A percentile compares a stretch with the other conserved stretches of the same genome.
These are phyloP conservation scores for Siphamia tubifer DNA, from an alignment of 2,113 vertebrate species.

Conservation along the genomic window DNA sequence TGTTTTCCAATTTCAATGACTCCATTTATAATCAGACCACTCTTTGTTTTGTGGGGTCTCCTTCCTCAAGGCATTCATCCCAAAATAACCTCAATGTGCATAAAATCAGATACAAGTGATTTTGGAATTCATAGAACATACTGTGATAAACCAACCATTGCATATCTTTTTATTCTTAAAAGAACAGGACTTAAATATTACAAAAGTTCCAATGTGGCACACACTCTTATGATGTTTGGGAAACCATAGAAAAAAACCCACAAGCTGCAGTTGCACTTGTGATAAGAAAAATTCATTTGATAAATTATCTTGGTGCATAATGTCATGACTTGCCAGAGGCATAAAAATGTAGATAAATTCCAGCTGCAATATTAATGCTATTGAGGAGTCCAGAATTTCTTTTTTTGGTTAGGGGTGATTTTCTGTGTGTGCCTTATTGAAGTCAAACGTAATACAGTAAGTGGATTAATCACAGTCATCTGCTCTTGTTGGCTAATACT, in stretches of 20 bases:
- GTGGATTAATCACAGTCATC: slow-evolving; percentile 46
- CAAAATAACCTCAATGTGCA: slow-evolving; percentile 6
- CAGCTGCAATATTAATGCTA: not conserved
- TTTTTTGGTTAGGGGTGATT: too few species aligned
- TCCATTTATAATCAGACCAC: slow-evolving; percentile 4
- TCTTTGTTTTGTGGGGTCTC: slow-evolving; percentile 16
- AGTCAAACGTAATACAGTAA: slow-evolving; percentile 30
- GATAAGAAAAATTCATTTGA: slow-evolving; percentile 30
- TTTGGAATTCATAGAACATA: slow-evolving; percentile 22
- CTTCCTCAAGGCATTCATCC: not conserved
- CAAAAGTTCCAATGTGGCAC: not conserved
- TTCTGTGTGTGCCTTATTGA: not conserved
- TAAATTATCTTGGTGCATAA: slow-evolving; percentile 5
- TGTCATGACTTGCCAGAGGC: not conserved
- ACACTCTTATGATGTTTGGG: not conserved
- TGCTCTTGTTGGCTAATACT: not conserved
- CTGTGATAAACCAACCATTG: slow-evolving; percentile 30
- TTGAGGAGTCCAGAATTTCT: slow-evolving; percentile 13
- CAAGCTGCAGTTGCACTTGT: not conserved
- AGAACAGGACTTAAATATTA: not conserved
- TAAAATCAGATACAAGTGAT: slow-evolving; percentile 28
- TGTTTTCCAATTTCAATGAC: not conserved
- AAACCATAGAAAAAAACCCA: not conserved
- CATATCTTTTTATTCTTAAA: not conserved
- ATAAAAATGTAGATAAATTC: not conserved